Percentiles rank a stretch among this genome's conserved stretches.
Conservation (phyloP, 2,888 invertebrate species). For the Eudasyphora cyanicolor region DNA sequence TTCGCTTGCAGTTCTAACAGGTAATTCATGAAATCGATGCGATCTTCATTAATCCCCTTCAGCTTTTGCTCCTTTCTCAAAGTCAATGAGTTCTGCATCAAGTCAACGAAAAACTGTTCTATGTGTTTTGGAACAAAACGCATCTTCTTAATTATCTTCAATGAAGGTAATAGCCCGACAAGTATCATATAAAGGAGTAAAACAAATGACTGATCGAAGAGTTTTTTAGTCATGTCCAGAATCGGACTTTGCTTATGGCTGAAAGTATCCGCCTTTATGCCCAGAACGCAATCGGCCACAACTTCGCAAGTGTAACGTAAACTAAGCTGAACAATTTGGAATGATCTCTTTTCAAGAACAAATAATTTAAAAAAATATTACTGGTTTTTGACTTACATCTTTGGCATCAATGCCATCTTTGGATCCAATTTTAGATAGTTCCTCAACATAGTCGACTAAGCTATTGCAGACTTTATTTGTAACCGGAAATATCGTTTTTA, state of each 20-base stretch:
- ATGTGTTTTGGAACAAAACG: constrained; percentile 82
- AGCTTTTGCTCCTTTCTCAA: constrained; percentile 66
- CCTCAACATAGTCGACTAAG: constrained; percentile 78
- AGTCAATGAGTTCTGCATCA: constrained; percentile 71
- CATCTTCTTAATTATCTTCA: constrained; percentile 70
- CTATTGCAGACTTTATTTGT: constrained; percentile 79
- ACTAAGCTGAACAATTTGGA: constrained; percentile 69
- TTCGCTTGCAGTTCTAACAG: constrained; percentile 75
- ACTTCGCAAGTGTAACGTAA: constrained; percentile 79
- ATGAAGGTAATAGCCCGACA: constrained; percentile 72
- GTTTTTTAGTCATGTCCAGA: constrained; percentile 71
- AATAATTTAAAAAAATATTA: neutral
- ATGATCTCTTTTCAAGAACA: neutral
- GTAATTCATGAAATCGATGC: constrained; percentile 75
- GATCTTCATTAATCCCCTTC: constrained; percentile 66
- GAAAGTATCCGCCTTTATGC: constrained; percentile 79
- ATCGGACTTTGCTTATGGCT: constrained; percentile 72
- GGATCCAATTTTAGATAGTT: constrained; percentile 70
- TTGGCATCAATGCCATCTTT: constrained; percentile 78
- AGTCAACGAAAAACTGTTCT: constrained; percentile 78
- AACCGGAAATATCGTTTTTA: constrained; percentile 80
- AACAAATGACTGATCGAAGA: constrained; percentile 72
- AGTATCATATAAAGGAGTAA: constrained; percentile 68
- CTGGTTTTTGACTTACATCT: constrained; percentile 69
- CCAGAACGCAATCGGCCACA: constrained; percentile 79